These are phyloP conservation scores for Dasypolia templi DNA, from an alignment of 2,888 invertebrate species.

Conservation along the genomic window DNA sequence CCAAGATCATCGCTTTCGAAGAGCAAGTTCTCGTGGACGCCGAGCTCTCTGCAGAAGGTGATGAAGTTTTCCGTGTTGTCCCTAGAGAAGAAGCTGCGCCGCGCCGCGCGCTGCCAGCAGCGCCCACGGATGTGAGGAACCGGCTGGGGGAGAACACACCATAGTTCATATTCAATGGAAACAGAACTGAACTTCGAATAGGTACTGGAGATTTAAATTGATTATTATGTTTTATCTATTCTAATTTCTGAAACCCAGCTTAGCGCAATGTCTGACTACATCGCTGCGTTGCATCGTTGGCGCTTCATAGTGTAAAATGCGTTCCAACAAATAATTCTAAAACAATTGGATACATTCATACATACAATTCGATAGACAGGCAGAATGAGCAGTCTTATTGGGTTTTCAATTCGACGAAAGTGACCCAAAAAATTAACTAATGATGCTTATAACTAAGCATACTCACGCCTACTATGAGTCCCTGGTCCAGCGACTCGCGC, in stretches of 20 bases:
- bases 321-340: too few relatives aligned
- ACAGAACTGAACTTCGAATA: too few relatives aligned
- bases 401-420: neutral
- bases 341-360: too few relatives aligned
- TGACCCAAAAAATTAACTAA: neutral
- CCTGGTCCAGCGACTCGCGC: conserved; percentile 91
- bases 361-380: too few relatives aligned
- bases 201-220: too few relatives aligned
- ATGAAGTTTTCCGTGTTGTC: conserved; percentile 98
- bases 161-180: neutral
- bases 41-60: conserved; percentile 95
- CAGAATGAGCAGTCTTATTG: too few relatives aligned
- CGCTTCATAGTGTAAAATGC: too few relatives aligned
- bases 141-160: conserved; percentile 65
- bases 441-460: neutral
- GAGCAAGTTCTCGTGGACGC: conserved; percentile 96
- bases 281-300: too few relatives aligned
- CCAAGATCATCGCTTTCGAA: conserved; percentile 97
- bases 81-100: conserved; percentile 96
- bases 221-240: too few relatives aligned
- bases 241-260: too few relatives aligned
- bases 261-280: too few relatives aligned
- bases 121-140: conserved; percentile 93
- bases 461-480: conserved; percentile 91
- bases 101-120: conserved; percentile 95